A percentile compares a stretch with the other conserved stretches of the same genome.
These are phyloP conservation scores for Paramuricea clavata DNA, from an alignment of 92 coral and sea anemone genomes.

Conservation along the genomic window DNA sequence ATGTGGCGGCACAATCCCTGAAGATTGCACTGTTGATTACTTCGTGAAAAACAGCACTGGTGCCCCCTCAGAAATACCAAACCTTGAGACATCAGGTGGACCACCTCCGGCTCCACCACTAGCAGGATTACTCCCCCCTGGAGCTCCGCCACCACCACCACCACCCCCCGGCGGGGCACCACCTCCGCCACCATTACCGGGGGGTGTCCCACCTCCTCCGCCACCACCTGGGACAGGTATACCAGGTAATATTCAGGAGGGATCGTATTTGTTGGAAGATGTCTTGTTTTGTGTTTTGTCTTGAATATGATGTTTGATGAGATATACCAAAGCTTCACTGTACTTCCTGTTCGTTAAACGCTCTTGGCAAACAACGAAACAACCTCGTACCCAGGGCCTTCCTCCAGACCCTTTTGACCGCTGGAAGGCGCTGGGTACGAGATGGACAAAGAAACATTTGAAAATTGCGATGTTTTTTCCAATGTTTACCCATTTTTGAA, in stretches of 20 bases:
- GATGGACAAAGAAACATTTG: too few relatives aligned
- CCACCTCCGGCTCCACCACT: conserved; percentile 85
- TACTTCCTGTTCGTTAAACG: too few relatives aligned
- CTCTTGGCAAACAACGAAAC: too few relatives aligned
- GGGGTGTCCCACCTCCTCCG: conserved; percentile 79
- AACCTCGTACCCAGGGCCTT: too few relatives aligned
- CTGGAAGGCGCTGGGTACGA: too few relatives aligned
- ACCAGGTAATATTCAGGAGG: conserved; percentile 39
- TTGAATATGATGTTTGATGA: too few relatives aligned
- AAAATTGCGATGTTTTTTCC: too few relatives aligned
- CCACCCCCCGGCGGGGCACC: conserved; percentile 70
- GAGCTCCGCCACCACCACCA: conserved; percentile 98
- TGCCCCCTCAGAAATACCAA: conserved; percentile 23
- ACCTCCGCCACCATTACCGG: conserved; percentile 71
- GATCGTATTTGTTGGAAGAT: conserved; percentile 6
- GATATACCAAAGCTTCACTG: too few relatives aligned
- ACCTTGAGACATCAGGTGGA: conserved; percentile 50
- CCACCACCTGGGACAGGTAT: conserved; percentile 81
- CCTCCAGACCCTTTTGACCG: too few relatives aligned
- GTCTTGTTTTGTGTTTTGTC: conserved; percentile 24
- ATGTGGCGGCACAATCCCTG: conserved; percentile 92
- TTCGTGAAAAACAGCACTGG: conserved; percentile 55
- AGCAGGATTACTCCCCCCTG: conserved; percentile 86
- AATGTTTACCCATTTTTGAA: too few relatives aligned
- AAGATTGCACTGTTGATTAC: conserved; percentile 89